Percentiles rank a stretch among this genome's conserved stretches.
Conservation (phyloP, 2,113 vertebrate genomes). For the Barnardius zonarius region DNA sequence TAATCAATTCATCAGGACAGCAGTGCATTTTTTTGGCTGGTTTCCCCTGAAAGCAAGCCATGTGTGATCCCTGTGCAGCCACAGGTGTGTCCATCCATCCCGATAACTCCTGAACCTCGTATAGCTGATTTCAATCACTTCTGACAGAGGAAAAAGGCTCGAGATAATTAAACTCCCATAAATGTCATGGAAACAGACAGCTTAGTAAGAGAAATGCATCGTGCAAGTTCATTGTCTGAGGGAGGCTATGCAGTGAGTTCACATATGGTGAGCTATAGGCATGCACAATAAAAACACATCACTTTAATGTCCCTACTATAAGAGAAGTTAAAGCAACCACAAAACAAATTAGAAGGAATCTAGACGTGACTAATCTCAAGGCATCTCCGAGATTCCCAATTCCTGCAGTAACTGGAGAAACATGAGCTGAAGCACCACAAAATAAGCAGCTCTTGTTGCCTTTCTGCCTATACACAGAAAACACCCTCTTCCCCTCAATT, state of each 20-base stretch:
- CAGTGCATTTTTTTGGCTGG: neutral
- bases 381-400: neutral
- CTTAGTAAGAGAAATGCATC: neutral
- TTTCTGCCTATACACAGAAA: neutral
- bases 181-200: neutral
- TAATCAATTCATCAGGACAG: neutral
- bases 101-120: neutral
- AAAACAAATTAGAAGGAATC: neutral
- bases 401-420: neutral
- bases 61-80: neutral
- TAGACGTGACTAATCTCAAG: neutral
- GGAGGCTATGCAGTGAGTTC: neutral
- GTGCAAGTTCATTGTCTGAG: neutral
- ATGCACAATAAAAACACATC: neutral
- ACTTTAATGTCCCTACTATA: neutral
- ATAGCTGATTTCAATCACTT: neutral
- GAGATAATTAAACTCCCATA: neutral
- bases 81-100: neutral
- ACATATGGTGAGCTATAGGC: neutral
- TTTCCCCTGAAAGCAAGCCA: neutral
- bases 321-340: neutral
- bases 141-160: slow-evolving; percentile 9
- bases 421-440: slow-evolving; percentile 1
- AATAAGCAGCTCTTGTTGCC: neutral
- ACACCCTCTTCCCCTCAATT: neutral